phyloP scores from a whole-genome alignment of 1,140 invertebrate genomes.

The Hylyphantes graminicola region DNA sequence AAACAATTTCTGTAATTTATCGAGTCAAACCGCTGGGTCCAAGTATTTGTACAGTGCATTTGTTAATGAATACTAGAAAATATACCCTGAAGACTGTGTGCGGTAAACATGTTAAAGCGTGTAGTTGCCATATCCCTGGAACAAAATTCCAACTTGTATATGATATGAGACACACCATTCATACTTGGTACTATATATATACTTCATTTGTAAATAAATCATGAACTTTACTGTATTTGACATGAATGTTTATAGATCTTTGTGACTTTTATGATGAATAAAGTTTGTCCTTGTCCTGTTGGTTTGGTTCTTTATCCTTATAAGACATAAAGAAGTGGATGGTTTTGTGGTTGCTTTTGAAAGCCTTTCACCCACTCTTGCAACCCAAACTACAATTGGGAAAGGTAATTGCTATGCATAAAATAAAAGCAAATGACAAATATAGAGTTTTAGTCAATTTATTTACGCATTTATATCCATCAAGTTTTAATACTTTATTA shows the following conservation, averaged over 20 bases:
- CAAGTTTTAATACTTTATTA: too few species aligned
- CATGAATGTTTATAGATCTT: constrained; percentile 60
- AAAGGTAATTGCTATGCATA: too few species aligned
- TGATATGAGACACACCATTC: constrained; percentile 18
- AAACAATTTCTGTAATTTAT: background rate
- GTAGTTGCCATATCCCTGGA: background rate
- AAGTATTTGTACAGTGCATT: constrained; percentile 44
- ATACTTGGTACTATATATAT: constrained; percentile 39
- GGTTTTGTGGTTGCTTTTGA: too few species aligned
- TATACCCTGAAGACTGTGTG: too few species aligned
- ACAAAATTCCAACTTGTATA: constrained; percentile 48
- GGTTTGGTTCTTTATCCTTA: constrained; percentile 10
- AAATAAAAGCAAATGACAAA: too few species aligned
- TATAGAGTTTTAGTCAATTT: too few species aligned
- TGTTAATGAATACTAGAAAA: constrained; percentile 34
- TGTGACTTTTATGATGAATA: constrained; percentile 61
- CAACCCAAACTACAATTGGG: too few species aligned
- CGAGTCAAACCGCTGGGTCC: constrained; percentile 41
- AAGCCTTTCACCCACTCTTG: too few species aligned
- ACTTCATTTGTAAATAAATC: constrained; percentile 53
- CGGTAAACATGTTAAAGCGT: too few species aligned
- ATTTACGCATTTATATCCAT: too few species aligned
- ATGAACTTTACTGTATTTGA: constrained; percentile 48
- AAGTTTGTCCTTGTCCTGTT: constrained; percentile 37
- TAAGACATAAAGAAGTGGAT: too few species aligned